Base-by-base conservation (phyloP, 2,888 invertebrate species). In the Ommatoiulus sabulosus region DNA sequence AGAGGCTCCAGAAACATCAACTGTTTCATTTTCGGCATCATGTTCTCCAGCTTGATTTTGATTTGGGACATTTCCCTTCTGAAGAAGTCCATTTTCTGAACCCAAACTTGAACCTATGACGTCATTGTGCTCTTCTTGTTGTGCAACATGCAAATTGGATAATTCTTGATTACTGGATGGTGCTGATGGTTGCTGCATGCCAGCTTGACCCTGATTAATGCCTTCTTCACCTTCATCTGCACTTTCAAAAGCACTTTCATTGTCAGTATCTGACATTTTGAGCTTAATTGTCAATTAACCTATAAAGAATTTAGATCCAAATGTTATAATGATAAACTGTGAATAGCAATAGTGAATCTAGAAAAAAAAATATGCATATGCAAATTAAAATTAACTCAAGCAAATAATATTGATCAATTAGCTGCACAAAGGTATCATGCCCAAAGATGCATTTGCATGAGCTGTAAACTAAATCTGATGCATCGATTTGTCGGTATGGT, bases 211-310 rank as follows among this genome's bases (percentile, higher is more conserved):
- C n/a, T 86, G 44, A 35, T 15, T 24, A 4, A 5, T 10, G n/a
- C 44, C 86, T 10, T 44, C 87, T 24, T 89, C 90, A 8, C 89
- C 95, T 91, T 96, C 96, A 91, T 96, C 96, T 5, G 96, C 96
- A 93, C 96, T 96, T 92, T 96, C 95, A 92, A 96, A 96, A 91
- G 84, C 86, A 44, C 86, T 52, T 52, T 90, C 90, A 44, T 89
- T 88, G 15, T 90, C 89, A 1, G 89, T 84, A 35, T 89, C 90
- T 15, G 89, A 88, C 88, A 89, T 90, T 87, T 44, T 86, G n/a
- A 15, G n/a, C n/a, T n/a, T n/a, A n/a, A n/a, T n/a, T n/a, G n/a
- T n/a, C n/a, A n/a, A n/a, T n/a, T n/a, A n/a, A n/a, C n/a, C n/a
- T n/a, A n/a, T n/a, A n/a, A n/a, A n/a, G n/a, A n/a, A n/a, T n/a